These are phyloP conservation scores for Psittacula echo DNA, from an alignment of 2,797 vertebrate species.

Conservation along the genomic window DNA sequence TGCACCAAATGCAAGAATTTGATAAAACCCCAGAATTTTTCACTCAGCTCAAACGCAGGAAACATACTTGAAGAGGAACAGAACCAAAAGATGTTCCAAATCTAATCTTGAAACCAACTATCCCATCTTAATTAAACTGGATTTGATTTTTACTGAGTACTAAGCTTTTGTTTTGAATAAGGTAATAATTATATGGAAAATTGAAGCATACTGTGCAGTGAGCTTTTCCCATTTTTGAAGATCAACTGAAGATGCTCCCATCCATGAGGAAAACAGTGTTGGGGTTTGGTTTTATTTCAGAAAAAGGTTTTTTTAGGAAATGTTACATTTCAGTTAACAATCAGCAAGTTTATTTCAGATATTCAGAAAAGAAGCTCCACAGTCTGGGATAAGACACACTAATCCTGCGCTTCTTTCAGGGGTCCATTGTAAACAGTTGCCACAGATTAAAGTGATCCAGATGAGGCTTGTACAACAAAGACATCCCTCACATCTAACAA, in stretches of 20 bases:
- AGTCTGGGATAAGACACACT: background rate
- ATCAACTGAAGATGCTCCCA: background rate
- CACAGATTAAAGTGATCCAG: background rate
- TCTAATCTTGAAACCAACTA: background rate
- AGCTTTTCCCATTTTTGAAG: background rate
- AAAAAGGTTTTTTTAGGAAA: background rate
- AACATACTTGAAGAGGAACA: background rate
- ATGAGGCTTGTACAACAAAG: background rate
- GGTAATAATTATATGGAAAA: background rate
- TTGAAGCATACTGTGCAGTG: background rate
- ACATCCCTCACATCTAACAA: background rate
- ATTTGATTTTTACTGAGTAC: background rate
- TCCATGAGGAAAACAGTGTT: background rate
- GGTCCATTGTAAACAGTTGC: background rate
- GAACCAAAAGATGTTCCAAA: background rate
- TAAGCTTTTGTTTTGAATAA: background rate
- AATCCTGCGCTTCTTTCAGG: background rate
- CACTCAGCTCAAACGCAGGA: background rate
- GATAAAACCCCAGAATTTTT: background rate
- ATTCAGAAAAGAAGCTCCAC: slow-evolving; percentile 22
- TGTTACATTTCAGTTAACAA: background rate
- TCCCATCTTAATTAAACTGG: background rate
- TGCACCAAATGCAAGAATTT: background rate
- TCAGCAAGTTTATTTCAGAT: background rate
- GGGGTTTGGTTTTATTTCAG: background rate